Conservation (phyloP, 1,140 invertebrate species). For the Plodia interpunctella region DNA sequence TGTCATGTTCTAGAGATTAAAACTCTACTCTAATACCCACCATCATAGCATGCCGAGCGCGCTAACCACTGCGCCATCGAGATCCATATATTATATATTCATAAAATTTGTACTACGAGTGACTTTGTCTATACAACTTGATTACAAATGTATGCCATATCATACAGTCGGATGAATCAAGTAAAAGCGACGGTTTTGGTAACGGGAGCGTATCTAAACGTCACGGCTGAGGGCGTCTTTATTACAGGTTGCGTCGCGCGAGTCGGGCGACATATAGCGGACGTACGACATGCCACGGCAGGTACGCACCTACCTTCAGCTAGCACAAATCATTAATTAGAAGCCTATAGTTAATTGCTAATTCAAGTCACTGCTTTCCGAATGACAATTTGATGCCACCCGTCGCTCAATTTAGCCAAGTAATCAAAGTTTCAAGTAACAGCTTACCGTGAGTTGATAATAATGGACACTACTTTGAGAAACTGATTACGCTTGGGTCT, state of each 20-base stretch:
- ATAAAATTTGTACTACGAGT: too few relatives aligned
- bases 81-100: too few relatives aligned
- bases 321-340: slow-evolving; percentile 55
- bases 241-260: slow-evolving; percentile 34
- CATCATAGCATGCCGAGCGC: too few relatives aligned
- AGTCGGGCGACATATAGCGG: slow-evolving; percentile 18
- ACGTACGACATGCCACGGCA: slow-evolving; percentile 29
- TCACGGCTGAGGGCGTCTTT: slow-evolving; percentile 33
- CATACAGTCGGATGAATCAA: slow-evolving; percentile 8
- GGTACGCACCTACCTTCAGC: slow-evolving; percentile 32
- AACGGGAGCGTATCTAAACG: slow-evolving; percentile 29
- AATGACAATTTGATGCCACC: slow-evolving; percentile 58
- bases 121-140: neutral
- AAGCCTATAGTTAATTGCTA: slow-evolving; percentile 39
- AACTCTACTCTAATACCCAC: too few relatives aligned
- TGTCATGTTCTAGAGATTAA: too few relatives aligned
- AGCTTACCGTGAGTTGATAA: slow-evolving; percentile 31
- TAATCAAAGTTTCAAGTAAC: slow-evolving; percentile 42
- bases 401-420: slow-evolving; percentile 41
- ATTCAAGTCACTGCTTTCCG: slow-evolving; percentile 39
- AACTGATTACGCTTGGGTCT: slow-evolving; percentile 29
- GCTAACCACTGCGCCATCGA: too few relatives aligned
- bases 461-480: slow-evolving; percentile 39
- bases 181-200: slow-evolving; percentile 30
- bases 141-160: slow-evolving; percentile 4